Conservation (phyloP, 2,888 invertebrate genomes). For the Mimumesa dahlbomi region DNA sequence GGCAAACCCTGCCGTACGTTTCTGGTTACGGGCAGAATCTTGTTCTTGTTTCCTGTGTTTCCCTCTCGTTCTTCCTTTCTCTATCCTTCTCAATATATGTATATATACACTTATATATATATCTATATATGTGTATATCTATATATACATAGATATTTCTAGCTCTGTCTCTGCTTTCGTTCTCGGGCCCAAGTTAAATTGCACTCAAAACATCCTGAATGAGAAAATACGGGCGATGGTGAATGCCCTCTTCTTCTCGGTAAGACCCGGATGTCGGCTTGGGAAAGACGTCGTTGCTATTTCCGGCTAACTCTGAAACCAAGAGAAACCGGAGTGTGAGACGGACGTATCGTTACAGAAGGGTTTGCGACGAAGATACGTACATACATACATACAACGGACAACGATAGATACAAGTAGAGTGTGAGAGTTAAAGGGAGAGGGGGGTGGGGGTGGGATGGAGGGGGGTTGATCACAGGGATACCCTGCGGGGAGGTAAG, state of each 20-base stretch:
- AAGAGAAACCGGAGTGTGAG: conserved; percentile 19
- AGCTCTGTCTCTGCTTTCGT: not conserved
- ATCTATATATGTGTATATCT: too few species aligned
- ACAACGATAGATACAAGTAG: not conserved
- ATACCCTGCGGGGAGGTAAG: conserved; percentile 35
- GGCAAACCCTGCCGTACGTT: conserved; percentile 6
- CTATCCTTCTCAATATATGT: too few species aligned
- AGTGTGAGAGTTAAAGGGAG: not conserved
- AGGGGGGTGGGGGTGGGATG: conserved; percentile 2
- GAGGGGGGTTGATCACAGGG: conserved; percentile 34
- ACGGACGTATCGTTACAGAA: not conserved
- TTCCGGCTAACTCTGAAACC: conserved; percentile 35
- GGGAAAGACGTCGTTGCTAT: conserved; percentile 9
- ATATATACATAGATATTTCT: too few species aligned
- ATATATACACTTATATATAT: too few species aligned
- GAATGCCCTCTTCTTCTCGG: conserved; percentile 3
- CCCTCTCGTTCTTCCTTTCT: not conserved
- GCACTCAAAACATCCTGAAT: conserved; percentile 63
- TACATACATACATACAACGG: not conserved
- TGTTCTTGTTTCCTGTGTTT: not conserved
- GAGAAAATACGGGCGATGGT: conserved; percentile 32
- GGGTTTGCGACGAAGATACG: not conserved
- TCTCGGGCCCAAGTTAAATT: conserved; percentile 58
- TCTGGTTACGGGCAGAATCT: conserved; percentile 2
- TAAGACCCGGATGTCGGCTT: too few species aligned